These are phyloP conservation scores for Choristoneura rosaceana DNA, from an alignment of 2,888 invertebrate genomes.

Conservation along the genomic window DNA sequence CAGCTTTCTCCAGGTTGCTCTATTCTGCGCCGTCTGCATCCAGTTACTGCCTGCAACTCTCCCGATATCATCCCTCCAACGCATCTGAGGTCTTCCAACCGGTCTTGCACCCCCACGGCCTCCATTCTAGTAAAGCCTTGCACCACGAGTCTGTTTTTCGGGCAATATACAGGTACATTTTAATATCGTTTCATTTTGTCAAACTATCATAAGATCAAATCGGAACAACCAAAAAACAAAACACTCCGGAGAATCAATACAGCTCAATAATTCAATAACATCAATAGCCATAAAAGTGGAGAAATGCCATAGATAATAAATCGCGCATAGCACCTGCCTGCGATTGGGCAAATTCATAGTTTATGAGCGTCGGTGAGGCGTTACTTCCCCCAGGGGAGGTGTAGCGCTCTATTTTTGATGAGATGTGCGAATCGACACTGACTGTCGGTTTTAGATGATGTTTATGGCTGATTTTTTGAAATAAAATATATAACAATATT, in stretches of 20 bases:
- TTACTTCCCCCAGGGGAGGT: conserved; percentile 31
- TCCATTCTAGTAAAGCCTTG: too few relatives aligned
- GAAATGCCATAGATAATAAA: conserved; percentile 67
- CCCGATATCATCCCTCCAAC: too few relatives aligned
- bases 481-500: not conserved
- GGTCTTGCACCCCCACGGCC: too few relatives aligned
- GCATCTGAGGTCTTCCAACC: too few relatives aligned
- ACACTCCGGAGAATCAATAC: conserved; percentile 26
- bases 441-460: conserved; percentile 23
- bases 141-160: too few relatives aligned
- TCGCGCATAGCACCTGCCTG: conserved; percentile 79
- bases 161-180: too few relatives aligned
- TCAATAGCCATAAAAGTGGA: conserved; percentile 61
- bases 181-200: not conserved
- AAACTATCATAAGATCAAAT: not conserved
- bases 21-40: too few relatives aligned
- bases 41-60: too few relatives aligned
- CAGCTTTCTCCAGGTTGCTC: too few relatives aligned
- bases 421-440: conserved; percentile 70
- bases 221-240: conserved; percentile 4
- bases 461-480: conserved; percentile 34
- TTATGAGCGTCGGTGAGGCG: conserved; percentile 70
- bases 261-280: conserved; percentile 70
- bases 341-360: conserved; percentile 79
- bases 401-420: conserved; percentile 76